Conservation (phyloP, 2,888 invertebrate genomes). For the Caenorhabditis afra region DNA sequence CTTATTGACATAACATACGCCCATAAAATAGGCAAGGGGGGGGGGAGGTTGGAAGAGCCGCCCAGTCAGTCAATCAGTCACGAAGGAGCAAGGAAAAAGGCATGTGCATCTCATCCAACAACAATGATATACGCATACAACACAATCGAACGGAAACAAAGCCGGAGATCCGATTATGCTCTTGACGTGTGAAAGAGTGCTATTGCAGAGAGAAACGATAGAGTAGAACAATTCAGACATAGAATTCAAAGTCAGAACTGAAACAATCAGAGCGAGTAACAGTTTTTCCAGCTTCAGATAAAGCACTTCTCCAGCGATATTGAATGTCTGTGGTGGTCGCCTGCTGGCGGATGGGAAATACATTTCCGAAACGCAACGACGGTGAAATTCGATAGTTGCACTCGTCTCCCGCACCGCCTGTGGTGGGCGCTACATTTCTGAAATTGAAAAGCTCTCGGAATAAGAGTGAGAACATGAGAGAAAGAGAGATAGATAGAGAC, state of each 20-base stretch:
- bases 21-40: slow-evolving; percentile 34
- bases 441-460: slow-evolving; percentile 53
- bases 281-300: slow-evolving; percentile 19
- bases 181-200: slow-evolving; percentile 54
- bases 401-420: background rate
- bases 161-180: slow-evolving; percentile 54
- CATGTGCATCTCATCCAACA: slow-evolving; percentile 47
- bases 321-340: slow-evolving; percentile 2
- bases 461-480: too few relatives aligned
- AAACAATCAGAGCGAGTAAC: slow-evolving; percentile 7
- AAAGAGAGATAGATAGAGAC: background rate
- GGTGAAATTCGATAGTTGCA: slow-evolving; percentile 54
- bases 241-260: too few relatives aligned
- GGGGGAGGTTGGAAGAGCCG: too few relatives aligned
- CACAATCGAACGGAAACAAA: slow-evolving; percentile 57
- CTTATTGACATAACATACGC: slow-evolving; percentile 54
- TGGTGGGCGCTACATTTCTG: slow-evolving; percentile 27
- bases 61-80: too few relatives aligned
- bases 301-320: slow-evolving; percentile 1
- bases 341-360: slow-evolving; percentile 43
- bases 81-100: background rate
- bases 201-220: too few relatives aligned
- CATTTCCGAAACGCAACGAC: slow-evolving; percentile 50
- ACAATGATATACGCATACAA: slow-evolving; percentile 56
- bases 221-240: too few relatives aligned